Base-by-base conservation (phyloP, 2,797 vertebrate species). In the Poeciliopsis presidionis region DNA sequence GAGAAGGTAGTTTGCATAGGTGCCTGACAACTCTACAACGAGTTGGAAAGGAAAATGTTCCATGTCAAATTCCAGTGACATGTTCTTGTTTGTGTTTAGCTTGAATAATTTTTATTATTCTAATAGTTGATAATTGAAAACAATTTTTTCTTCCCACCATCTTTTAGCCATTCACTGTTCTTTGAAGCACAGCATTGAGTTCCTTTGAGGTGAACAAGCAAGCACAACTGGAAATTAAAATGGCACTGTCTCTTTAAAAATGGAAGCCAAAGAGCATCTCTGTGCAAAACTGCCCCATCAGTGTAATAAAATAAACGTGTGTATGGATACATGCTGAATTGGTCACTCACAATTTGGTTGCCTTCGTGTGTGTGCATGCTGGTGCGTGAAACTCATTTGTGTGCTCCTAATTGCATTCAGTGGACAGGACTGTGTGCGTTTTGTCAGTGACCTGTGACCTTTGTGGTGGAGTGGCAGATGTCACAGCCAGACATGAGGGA, bases 401-500 rank as follows among this genome's bases (percentile, higher is more conserved):
- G 81, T 86, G 81, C 79, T 55, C 39, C 41, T 77, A 73, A 73
- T 51, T 77, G 81, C 81, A 90, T 89, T 87, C 86, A 86, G 67
- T 46, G 41, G 22, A 16, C 25, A 43, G 67, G 20, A 69, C 25
- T n/a, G 22, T 43, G 36, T 71, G 1, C 78, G 76, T 82, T 88
- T 88, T 80, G 57, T 76, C 85, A 59, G 2, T 87, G 89, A 91
- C 87, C 90, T 89, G 80, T 90, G 90, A 94, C 92, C 79, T 0
- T 0, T 81, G 76, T 84, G 83, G 49, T 8, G 9, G 75, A 82
- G 83, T 87, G 87, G 84, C 90, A 93, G 91, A 93, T 93, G 91
- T 91, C 85, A 79, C 69, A 82, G 84, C 75, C 70, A 81, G 89
- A 82, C 83, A 79, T 78, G 55, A 83, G 80, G 57, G 78, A 88